Conservation (phyloP, 2,888 invertebrate species). For the Odontocerum albicorne region DNA sequence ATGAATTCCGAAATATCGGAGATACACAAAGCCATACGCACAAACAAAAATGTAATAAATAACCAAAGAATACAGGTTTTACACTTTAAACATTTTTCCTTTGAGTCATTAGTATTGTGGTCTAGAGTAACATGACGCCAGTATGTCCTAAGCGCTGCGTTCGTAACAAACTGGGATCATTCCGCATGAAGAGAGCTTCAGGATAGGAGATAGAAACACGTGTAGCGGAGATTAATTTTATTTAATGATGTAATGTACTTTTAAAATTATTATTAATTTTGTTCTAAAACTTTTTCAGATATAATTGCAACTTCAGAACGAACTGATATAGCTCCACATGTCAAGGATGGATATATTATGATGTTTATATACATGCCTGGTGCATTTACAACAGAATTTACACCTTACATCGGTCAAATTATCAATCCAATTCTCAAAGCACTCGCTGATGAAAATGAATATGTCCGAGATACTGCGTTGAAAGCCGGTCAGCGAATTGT, state of each 20-base stretch:
- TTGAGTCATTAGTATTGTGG: no score
- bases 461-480: constrained; percentile 95
- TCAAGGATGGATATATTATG: constrained; percentile 99
- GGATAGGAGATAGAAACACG: no score
- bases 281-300: constrained; percentile 53
- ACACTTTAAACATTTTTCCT: no score
- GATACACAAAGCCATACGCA: no score
- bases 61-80: no score
- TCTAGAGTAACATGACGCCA: no score
- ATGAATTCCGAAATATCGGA: no score
- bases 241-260: neutral
- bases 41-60: no score
- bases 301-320: constrained; percentile 93
- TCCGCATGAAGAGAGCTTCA: no score
- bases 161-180: no score
- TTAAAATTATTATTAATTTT: neutral
- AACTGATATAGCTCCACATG: constrained; percentile 92
- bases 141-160: no score
- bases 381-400: constrained; percentile 94
- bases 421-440: constrained; percentile 97
- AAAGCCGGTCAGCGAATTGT: constrained; percentile 97
- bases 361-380: constrained; percentile 99
- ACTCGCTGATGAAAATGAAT: constrained; percentile 98
- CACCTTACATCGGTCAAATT: constrained; percentile 94
- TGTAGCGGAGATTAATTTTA: no score